phyloP scores from a whole-genome alignment of 2,113 vertebrate genomes.

The Myxocyprinus asiaticus region DNA sequence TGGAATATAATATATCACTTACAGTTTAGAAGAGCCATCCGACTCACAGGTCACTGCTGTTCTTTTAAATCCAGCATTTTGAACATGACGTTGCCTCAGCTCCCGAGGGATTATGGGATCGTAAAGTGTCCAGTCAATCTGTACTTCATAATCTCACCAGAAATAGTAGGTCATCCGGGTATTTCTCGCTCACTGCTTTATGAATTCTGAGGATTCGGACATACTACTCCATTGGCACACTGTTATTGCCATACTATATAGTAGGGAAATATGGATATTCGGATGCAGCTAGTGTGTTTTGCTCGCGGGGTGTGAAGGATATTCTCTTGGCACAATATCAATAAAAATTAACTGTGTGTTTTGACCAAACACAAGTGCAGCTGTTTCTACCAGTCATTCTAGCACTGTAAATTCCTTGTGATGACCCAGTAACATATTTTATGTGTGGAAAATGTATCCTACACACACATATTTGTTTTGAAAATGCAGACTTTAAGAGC shows the following conservation, averaged over 20 bases:
- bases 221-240: no score
- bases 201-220: no score
- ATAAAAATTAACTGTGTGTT: neutral
- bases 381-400: conserved; percentile 22
- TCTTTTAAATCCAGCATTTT: no score
- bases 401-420: neutral
- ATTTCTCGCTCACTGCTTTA: no score
- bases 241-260: no score
- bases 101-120: no score
- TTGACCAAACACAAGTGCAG: conserved; percentile 13
- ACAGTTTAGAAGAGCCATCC: neutral
- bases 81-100: no score
- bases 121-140: no score
- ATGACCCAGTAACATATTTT: neutral
- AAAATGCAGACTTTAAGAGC: neutral
- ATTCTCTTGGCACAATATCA: conserved; percentile 21
- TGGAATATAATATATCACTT: conserved; percentile 18
- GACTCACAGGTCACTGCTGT: no score
- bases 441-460: conserved; percentile 17
- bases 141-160: no score
- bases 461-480: conserved; percentile 25
- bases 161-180: no score
- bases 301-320: neutral
- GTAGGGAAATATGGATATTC: no score
- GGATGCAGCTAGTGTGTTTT: neutral